Evolutionary conservation across 2,113 vertebrate genomes (phyloP).

Genomic region (Narcine bancroftii): DNA sequence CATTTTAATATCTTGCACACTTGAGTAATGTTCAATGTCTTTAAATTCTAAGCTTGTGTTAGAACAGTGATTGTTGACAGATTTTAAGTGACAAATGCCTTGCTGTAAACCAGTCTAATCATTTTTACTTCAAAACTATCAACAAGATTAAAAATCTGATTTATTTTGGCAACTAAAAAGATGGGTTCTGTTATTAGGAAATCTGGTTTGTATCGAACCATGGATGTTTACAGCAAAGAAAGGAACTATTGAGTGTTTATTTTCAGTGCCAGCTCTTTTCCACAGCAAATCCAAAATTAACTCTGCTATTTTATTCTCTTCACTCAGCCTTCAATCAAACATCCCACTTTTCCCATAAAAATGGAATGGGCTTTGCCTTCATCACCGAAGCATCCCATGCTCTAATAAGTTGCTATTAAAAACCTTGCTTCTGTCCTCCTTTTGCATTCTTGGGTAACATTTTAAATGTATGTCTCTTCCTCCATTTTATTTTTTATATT

Average conservation of each 20-base stretch:
- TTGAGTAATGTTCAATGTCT: background rate
- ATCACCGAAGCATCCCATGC: background rate
- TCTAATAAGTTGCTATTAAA: background rate
- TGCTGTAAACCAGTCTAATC: background rate
- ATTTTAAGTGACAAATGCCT: background rate
- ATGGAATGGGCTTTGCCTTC: background rate
- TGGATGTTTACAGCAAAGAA: background rate
- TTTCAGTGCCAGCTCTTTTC: too few relatives aligned
- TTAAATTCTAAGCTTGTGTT: background rate
- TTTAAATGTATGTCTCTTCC: background rate
- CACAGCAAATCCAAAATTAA: conserved; percentile 2
- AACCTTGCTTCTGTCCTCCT: background rate
- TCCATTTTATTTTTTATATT: background rate
- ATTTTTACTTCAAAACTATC: background rate
- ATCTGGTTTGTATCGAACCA: background rate
- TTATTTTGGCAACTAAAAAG: background rate
- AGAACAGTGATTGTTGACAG: background rate
- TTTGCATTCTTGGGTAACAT: background rate
- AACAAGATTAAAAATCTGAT: background rate
- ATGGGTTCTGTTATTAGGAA: too few relatives aligned
- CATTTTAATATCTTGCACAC: background rate
- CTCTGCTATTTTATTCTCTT: background rate
- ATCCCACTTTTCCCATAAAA: background rate
- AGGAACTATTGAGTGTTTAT: background rate
- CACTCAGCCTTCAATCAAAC: too few relatives aligned